phyloP scores from a whole-genome alignment of 1,140 invertebrate species.

The Lutraria rhynchaena region DNA sequence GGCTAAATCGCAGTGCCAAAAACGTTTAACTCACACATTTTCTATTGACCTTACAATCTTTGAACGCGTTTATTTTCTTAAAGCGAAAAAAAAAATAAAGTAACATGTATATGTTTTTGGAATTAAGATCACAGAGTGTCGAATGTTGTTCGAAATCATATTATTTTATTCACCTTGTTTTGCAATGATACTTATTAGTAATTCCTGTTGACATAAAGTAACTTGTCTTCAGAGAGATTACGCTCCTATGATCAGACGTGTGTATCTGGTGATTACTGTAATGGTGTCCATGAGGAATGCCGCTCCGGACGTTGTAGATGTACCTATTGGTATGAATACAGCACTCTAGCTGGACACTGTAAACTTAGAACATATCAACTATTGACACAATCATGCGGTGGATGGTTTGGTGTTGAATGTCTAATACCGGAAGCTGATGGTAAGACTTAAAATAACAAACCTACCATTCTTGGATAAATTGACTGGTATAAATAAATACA shows the following conservation, averaged over 20 bases:
- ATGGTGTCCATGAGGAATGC: constrained; percentile 30
- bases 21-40: too few species aligned
- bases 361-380: constrained; percentile 11
- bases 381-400: constrained; percentile 32
- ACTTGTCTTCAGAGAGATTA: constrained; percentile 38
- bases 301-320: not conserved
- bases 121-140: not conserved
- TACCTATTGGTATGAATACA: constrained; percentile 31
- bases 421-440: not conserved
- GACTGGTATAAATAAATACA: not conserved
- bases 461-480: not conserved
- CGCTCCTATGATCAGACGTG: constrained; percentile 15
- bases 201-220: not conserved
- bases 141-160: not conserved
- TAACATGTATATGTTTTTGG: not conserved
- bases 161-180: not conserved
- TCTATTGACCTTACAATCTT: too few species aligned
- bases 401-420: not conserved
- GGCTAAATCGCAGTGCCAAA: too few species aligned
- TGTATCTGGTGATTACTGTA: constrained; percentile 19
- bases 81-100: too few species aligned
- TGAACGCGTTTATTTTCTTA: too few species aligned
- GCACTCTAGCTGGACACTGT: constrained; percentile 1
- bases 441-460: not conserved
- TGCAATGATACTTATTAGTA: constrained; percentile 3